Conservation (phyloP, 1,140 invertebrate species). For the Calycopis cecrops region DNA sequence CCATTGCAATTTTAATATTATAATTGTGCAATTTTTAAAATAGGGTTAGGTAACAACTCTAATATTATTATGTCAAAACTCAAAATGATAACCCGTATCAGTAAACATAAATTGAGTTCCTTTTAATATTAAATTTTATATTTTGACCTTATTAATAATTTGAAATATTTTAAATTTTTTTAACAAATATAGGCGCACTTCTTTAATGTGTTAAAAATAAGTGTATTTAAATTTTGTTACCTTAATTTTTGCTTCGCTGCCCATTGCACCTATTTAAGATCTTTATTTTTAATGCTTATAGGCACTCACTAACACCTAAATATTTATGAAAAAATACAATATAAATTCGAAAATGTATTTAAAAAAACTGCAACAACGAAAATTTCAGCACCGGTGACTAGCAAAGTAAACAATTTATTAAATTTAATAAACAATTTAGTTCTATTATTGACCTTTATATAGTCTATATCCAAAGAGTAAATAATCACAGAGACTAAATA, state of each 20-base stretch:
- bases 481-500: too few relatives aligned
- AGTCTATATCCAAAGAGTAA: background rate
- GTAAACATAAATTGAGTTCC: conserved; percentile 42
- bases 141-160: too few relatives aligned
- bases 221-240: conserved; percentile 11
- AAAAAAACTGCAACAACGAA: too few relatives aligned
- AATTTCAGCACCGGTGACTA: background rate
- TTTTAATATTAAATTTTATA: conserved; percentile 25
- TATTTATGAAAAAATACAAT: too few relatives aligned
- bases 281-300: too few relatives aligned
- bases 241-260: conserved; percentile 23
- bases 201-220: background rate
- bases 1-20: conserved; percentile 33
- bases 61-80: background rate
- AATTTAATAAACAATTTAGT: background rate
- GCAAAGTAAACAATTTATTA: background rate
- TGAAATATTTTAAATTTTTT: too few relatives aligned
- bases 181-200: background rate
- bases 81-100: conserved; percentile 29
- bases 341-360: too few relatives aligned
- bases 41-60: conserved; percentile 49
- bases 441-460: background rate
- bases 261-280: conserved; percentile 18
- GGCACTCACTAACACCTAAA: too few relatives aligned
- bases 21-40: background rate